A percentile compares a stretch with the other conserved stretches of the same genome.
phyloP scores from a whole-genome alignment of 2,888 invertebrate genomes.

The Cloeon dipterum region DNA sequence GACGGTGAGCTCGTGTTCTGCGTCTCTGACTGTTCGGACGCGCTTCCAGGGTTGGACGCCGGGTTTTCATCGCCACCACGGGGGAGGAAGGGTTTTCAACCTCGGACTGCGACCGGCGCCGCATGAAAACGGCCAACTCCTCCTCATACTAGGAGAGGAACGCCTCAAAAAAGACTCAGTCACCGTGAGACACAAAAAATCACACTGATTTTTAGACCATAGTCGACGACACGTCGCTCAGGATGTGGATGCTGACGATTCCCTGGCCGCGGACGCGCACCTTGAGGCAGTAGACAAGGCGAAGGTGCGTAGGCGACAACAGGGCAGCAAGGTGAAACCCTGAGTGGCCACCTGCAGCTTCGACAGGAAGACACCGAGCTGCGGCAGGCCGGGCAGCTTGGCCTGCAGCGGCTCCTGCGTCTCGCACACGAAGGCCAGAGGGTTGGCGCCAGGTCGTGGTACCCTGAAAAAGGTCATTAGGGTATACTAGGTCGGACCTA shows the following conservation, averaged over 20 bases:
- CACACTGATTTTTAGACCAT: constrained; percentile 44
- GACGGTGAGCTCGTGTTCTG: background rate
- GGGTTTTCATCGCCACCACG: constrained; percentile 48
- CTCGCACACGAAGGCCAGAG: constrained; percentile 78
- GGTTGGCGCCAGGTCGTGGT: constrained; percentile 50
- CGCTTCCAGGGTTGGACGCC: constrained; percentile 14
- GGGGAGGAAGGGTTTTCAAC: constrained; percentile 95
- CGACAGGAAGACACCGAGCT: constrained; percentile 58
- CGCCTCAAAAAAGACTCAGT: constrained; percentile 24
- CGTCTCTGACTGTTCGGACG: background rate
- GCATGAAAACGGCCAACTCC: constrained; percentile 52
- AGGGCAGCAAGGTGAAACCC: constrained; percentile 65
- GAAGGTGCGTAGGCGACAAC: constrained; percentile 59
- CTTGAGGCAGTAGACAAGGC: constrained; percentile 76
- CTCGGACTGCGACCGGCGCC: constrained; percentile 67
- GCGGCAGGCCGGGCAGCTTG: constrained; percentile 68
- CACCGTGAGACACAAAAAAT: background rate
- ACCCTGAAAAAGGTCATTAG: no score
- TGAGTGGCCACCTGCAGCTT: constrained; percentile 61
- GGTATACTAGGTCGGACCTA: no score
- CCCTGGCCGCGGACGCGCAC: constrained; percentile 66
- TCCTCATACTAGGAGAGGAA: constrained; percentile 87
- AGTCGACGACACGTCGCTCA: constrained; percentile 87
- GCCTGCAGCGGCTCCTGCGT: constrained; percentile 71
- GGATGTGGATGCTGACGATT: constrained; percentile 64